Conservation (phyloP, 2,113 vertebrate genomes). For the Mirza zaza region DNA sequence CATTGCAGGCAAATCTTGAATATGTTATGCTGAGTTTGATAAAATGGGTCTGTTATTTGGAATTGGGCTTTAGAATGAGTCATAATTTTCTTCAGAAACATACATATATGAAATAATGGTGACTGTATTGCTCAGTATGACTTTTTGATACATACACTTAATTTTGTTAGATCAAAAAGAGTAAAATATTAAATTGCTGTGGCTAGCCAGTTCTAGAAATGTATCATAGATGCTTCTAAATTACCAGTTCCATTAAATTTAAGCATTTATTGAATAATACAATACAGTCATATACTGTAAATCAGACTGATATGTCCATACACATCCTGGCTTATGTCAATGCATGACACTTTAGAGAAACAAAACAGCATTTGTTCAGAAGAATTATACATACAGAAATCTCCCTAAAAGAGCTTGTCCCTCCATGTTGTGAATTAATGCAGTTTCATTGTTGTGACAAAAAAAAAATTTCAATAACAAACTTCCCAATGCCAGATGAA, state of each 20-base stretch:
- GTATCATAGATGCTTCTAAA: neutral
- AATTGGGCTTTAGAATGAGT: neutral
- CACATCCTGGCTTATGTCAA: neutral
- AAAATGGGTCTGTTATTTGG: neutral
- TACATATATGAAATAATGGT: neutral
- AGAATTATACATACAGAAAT: neutral
- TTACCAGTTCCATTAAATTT: slow-evolving; percentile 16
- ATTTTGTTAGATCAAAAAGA: slow-evolving; percentile 24
- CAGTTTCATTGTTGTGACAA: neutral
- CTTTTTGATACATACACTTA: slow-evolving; percentile 12
- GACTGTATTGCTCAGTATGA: neutral
- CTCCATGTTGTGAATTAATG: neutral
- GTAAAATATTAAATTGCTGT: neutral
- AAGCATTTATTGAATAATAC: slow-evolving; percentile 21
- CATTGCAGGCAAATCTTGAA: neutral
- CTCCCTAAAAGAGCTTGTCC: neutral
- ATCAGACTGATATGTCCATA: neutral
- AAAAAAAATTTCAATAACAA: neutral
- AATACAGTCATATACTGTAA: neutral
- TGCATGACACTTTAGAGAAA: neutral
- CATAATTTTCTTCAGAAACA: slow-evolving; percentile 12
- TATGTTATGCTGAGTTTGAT: neutral
- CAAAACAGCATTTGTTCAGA: slow-evolving; percentile 17
- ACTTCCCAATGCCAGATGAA: neutral
- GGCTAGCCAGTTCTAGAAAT: neutral